Evolutionary conservation across 2,113 vertebrate species (phyloP).

Genomic region (Nyctereutes procyonoides): DNA sequence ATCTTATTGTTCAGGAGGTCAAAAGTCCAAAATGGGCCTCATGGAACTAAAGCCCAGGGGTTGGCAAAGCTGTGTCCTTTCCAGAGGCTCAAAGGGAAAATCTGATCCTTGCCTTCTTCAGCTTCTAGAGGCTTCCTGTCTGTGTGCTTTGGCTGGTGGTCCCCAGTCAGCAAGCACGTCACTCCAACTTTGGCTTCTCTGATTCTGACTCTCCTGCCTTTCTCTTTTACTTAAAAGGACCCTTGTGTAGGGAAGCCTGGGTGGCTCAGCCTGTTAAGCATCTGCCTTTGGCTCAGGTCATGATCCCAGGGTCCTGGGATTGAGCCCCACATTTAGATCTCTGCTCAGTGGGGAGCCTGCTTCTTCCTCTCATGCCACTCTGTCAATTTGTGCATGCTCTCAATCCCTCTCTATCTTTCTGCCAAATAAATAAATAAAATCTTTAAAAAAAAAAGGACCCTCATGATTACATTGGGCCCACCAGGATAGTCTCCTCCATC

Average conservation of each 20-base stretch:
- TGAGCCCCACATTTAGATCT: no score
- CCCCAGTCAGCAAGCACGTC: accelerated
- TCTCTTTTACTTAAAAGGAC: neutral
- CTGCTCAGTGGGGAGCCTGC: no score
- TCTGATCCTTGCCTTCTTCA: neutral
- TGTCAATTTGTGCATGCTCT: no score
- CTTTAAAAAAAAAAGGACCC: neutral
- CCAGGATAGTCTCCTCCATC: neutral
- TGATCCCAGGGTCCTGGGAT: no score
- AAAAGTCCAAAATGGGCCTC: neutral
- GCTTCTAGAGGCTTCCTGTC: neutral
- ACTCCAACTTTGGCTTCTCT: neutral
- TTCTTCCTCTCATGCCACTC: no score
- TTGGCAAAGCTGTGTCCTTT: neutral
- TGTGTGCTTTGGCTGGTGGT: no score
- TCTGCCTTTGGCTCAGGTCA: no score
- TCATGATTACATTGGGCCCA: neutral
- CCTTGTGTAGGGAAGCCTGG: neutral
- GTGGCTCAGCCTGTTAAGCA: accelerated
- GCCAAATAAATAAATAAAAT: no score
- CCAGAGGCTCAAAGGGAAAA: neutral
- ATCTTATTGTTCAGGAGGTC: neutral
- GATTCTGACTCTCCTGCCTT: neutral
- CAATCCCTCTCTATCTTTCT: no score
- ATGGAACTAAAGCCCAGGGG: neutral